Evolutionary conservation across 1,140 invertebrate genomes (phyloP), one percentile per base, ranked within the genome.

Genomic region (Cyrtorhinus lividipennis): DNA sequence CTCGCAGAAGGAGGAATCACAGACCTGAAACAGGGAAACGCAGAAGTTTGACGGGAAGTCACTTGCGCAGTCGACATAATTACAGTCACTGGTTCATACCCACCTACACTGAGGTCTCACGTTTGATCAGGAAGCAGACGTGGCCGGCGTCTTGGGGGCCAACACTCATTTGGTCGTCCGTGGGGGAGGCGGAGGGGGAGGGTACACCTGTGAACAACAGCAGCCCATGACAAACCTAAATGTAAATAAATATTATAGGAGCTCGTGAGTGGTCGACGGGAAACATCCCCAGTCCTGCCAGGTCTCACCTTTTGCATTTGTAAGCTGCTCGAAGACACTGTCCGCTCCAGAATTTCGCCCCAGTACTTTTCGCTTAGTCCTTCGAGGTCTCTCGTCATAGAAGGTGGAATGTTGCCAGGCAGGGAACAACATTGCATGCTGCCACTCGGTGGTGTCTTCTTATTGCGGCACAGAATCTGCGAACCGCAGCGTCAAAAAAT

Each of bases 181-280:
- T 24, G 64, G 64, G 2, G 64, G 64, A 15, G 64, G 66, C 3
- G 64, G 65, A 24, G 66, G 66, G 1, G 66, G 66, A 53, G 66
- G 66, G 62, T 71, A 73, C 5, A 71, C 66, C 48, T 53, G 48
- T 20, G 18, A 12, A 38, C 5, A 15, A 38, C 30, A 38, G 15
- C 30, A 38, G 5, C 15, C 30, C 5, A 38, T 38, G 30, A n/a
- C n/a, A n/a, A n/a, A n/a, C n/a, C n/a, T n/a, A n/a, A n/a, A n/a
- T n/a, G n/a, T n/a, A 0, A 81, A 90, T 74, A 84, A 82, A 66
- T 92, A 90, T 67, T 44, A n/a, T n/a, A n/a, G n/a, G n/a, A n/a
- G n/a, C n/a, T n/a, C n/a, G n/a, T n/a, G n/a, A n/a, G n/a, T n/a
- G n/a, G n/a, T n/a, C n/a, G n/a, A n/a, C n/a, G n/a, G n/a, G n/a